phyloP scores from a whole-genome alignment of 2,113 vertebrate species.

The Edolisoma coerulescens region DNA sequence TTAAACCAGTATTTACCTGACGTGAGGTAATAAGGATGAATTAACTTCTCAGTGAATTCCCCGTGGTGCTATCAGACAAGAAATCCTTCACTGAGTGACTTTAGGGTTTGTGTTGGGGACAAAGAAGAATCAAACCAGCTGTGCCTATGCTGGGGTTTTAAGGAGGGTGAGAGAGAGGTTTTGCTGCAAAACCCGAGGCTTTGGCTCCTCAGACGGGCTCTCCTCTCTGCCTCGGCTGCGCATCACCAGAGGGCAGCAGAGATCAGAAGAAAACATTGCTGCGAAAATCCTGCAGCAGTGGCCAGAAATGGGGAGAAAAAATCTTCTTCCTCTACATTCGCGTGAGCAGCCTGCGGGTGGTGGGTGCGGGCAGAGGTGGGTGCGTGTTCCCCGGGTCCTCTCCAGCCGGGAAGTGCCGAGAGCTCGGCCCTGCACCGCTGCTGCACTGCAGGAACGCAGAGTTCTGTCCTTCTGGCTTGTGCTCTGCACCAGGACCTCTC shows the following conservation, averaged over 20 bases:
- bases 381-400: accelerated
- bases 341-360: not conserved
- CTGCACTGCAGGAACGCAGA: accelerated
- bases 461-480: not conserved
- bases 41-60: not conserved
- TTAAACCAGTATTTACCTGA: not conserved
- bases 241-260: conserved; percentile 71
- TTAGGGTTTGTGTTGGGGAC: not conserved
- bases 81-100: not conserved
- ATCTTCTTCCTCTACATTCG: accelerated
- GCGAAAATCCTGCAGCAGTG: not conserved
- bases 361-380: not conserved
- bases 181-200: not conserved
- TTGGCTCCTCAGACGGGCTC: not conserved
- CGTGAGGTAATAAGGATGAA: not conserved
- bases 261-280: conserved; percentile 6
- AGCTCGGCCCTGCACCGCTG: not conserved
- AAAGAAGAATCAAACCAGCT: not conserved
- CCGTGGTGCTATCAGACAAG: not conserved
- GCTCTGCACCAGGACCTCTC: not conserved
- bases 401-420: accelerated
- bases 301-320: not conserved
- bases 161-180: not conserved
- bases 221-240: not conserved
- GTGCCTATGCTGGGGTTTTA: not conserved